Percentiles rank a stretch among this genome's conserved stretches.
phyloP scores from a whole-genome alignment of 2,797 vertebrate species.

The Harpagifer antarcticus region DNA sequence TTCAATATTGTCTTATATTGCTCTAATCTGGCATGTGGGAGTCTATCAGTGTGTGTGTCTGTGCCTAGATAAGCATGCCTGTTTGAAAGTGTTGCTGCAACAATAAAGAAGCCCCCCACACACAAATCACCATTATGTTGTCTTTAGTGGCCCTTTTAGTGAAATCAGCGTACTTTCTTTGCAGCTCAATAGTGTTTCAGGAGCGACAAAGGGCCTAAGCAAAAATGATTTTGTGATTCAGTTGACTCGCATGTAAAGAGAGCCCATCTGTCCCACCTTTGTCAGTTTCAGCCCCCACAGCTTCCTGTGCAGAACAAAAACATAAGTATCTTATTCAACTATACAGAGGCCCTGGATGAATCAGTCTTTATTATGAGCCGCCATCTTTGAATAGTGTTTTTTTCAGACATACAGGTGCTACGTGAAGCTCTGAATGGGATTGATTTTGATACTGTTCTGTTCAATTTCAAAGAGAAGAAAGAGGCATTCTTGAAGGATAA shows the following conservation, averaged over 20 bases:
- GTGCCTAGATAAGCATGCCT: background rate
- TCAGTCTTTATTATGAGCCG: constrained; percentile 32
- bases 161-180: constrained; percentile 74
- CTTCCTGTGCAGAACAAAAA: constrained; percentile 33
- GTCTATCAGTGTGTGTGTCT: background rate
- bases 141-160: constrained; percentile 36
- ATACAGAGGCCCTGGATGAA: constrained; percentile 40
- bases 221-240: constrained; percentile 67
- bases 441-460: constrained; percentile 49
- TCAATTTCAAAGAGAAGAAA: constrained; percentile 8
- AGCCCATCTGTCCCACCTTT: constrained; percentile 70
- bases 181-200: constrained; percentile 54
- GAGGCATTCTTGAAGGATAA: background rate
- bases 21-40: constrained; percentile 16
- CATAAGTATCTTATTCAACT: constrained; percentile 29
- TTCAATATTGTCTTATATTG: background rate
- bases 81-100: constrained; percentile 17
- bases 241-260: constrained; percentile 37
- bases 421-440: constrained; percentile 25
- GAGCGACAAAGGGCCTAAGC: constrained; percentile 61
- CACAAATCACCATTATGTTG: constrained; percentile 71
- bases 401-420: constrained; percentile 10
- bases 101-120: constrained; percentile 52
- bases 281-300: constrained; percentile 21
- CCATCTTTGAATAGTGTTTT: constrained; percentile 5